Conservation (phyloP, 2,888 invertebrate species). For the Ornithoptera priamus region DNA sequence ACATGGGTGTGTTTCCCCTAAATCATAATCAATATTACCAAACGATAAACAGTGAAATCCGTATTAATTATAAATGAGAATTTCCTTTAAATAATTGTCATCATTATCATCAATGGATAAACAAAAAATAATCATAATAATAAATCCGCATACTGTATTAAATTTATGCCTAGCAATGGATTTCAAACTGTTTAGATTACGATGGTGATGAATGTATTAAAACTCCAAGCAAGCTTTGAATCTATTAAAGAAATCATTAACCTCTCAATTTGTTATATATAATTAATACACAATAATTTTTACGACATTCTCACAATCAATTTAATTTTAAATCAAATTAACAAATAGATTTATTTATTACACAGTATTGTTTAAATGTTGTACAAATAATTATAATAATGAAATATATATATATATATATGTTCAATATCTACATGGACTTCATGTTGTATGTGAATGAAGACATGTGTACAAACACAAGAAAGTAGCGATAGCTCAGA, state of each 20-base stretch:
- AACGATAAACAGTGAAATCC: too few species aligned
- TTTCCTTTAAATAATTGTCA: too few species aligned
- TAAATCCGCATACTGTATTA: too few species aligned
- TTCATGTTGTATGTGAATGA: neutral
- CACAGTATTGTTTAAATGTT: neutral
- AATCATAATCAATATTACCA: neutral
- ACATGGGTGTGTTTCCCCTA: slow-evolving; percentile 5
- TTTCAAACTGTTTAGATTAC: too few species aligned
- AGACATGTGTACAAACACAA: neutral
- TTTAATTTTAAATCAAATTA: slow-evolving; percentile 3
- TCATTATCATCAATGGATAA: too few species aligned
- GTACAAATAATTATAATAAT: slow-evolving; percentile 1
- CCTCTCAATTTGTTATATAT: neutral
- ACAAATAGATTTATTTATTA: slow-evolving; percentile 1
- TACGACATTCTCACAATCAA: neutral
- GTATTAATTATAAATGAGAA: too few species aligned
- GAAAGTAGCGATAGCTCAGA: too few species aligned
- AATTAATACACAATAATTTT: neutral
- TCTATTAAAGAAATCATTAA: neutral
- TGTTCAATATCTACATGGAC: neutral
- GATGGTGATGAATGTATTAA: neutral
- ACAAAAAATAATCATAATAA: too few species aligned
- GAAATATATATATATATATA: neutral
- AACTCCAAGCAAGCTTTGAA: slow-evolving; percentile 5
- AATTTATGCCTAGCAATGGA: too few species aligned